Percentiles rank a stretch among this genome's conserved stretches.
These are phyloP conservation scores for Protaetia brevitarsis DNA, from an alignment of 1,140 invertebrate species.

Conservation along the genomic window DNA sequence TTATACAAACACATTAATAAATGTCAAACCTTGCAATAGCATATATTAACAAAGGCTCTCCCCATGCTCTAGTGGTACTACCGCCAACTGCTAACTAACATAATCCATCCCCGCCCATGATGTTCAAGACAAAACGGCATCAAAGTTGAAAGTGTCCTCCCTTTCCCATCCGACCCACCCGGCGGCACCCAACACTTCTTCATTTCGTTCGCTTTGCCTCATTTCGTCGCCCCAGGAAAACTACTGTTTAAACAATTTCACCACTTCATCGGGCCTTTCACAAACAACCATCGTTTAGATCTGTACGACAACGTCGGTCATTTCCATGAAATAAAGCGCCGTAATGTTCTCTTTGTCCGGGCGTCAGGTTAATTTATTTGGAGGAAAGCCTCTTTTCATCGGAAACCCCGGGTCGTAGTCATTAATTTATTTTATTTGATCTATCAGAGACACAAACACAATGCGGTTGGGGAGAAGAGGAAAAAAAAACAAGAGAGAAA, in stretches of 20 bases:
- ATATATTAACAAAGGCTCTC: too few relatives aligned
- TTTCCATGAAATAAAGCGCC: constrained; percentile 13
- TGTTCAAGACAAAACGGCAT: too few relatives aligned
- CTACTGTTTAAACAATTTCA: constrained; percentile 15
- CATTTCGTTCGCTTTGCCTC: not conserved
- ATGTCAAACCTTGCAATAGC: too few relatives aligned
- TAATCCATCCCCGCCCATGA: too few relatives aligned
- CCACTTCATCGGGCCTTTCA: not conserved
- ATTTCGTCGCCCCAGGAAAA: not conserved
- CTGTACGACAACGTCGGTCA: not conserved
- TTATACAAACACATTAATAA: too few relatives aligned
- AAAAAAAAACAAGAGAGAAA: too few relatives aligned
- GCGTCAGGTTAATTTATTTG: constrained; percentile 15
- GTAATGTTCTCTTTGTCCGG: constrained; percentile 14
- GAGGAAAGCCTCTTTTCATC: not conserved
- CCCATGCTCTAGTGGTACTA: too few relatives aligned
- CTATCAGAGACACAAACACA: constrained; percentile 14
- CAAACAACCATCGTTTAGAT: not conserved
- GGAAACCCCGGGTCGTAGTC: constrained; percentile 3
- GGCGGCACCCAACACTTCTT: not conserved
- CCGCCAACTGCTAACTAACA: too few relatives aligned
- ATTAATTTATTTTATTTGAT: constrained; percentile 19
- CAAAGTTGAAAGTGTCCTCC: too few relatives aligned
- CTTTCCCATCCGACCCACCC: too few relatives aligned
- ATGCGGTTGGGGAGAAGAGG: not conserved